Base-by-base conservation (phyloP, 2,888 invertebrate genomes). In the Meandrusa payeni region DNA sequence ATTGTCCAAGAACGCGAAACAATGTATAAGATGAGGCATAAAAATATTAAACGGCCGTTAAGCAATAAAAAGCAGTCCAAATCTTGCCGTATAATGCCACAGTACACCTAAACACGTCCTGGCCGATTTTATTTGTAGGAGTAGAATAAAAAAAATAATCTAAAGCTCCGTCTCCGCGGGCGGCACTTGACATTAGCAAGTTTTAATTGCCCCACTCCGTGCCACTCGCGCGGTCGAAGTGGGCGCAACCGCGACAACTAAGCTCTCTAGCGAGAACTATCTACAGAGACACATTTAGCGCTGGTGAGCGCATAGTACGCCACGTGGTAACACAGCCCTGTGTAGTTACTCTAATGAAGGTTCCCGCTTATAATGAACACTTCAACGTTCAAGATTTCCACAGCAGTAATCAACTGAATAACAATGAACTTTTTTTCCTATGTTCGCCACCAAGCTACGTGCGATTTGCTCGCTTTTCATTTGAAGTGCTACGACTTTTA, bases 201-300 rank as follows among this genome's bases (percentile, higher is more conserved):
- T 86, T 86, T 83, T 86, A 86, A 86, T 86, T 86, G 86, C 83
- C 70, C 69, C 77, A 75, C 83, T 82, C 72, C 63, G 72, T 67
- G 62, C 62, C 66, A 59, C 73, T 72, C 64, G 54, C 63, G 79
- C 69, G 80, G 76, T 70, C 63, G 64, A 64, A 73, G 79, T 72
- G 80, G 75, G 64, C 65, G 59, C 59, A 55, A 69, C 65, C 59
- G 54, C 66, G 58, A 64, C 66, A 57, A 61, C 67, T 64, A 64
- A 60, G 59, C 68, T 60, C 64, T 60, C 64, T 63, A 61, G 60
- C 69, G 69, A 73, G 72, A 73, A 71, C 75, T 75, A 70, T 64
- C 62, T 54, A 55, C 56, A 57, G 41, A 55, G 52, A 51, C 61
- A 61, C 59, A 60, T 59, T 61, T 61, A 62, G 61, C 52, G 59